Base-by-base conservation (phyloP, 2,888 invertebrate genomes). In the Drosophila anomalata region DNA sequence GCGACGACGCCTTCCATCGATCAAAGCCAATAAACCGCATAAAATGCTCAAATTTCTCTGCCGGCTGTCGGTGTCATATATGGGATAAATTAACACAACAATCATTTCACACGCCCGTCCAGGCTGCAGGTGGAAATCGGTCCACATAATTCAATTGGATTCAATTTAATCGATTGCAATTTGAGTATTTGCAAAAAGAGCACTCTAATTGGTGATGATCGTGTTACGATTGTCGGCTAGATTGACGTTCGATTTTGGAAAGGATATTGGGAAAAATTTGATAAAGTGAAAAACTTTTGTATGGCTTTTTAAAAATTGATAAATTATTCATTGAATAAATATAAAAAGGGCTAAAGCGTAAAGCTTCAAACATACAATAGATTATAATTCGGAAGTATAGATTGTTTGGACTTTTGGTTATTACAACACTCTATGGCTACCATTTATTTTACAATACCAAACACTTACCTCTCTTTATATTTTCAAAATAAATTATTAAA, bases 11-110 rank as follows among this genome's bases (percentile, higher is more conserved):
- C 63, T 63, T 46, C 63, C 53, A 65, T 65, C 65, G 65, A 65
- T 65, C 65, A 65, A 65, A 63, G 65, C 65, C 65, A 63, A 65
- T 65, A 65, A 65, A 65, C 65, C 65, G 65, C 65, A 65, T 31
- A 54, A 54, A 65, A 47, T 63, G 54, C 65, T 62, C 61, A 31
- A 62, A 62, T 62, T 61, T 62, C 61, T 48, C 61, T 29, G n/a
- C 7, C 48, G 61, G 36, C 36, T 20, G 48, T 4, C 17, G 61
- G 61, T 61, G 61, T 65, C 65, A 65, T 65, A 54, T 54, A 54
- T 54, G 54, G 36, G 54, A 39, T 17, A 60, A 62, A 62, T 62
- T 62, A 62, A 62, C 61, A 62, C 61, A 62, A 62, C 61, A 62
- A 62, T 62, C 61, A 48, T 61, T 62, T 62, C 48, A 48, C 61